Conservation (phyloP, 2,113 vertebrate genomes). For the Rutilus rutilus region DNA sequence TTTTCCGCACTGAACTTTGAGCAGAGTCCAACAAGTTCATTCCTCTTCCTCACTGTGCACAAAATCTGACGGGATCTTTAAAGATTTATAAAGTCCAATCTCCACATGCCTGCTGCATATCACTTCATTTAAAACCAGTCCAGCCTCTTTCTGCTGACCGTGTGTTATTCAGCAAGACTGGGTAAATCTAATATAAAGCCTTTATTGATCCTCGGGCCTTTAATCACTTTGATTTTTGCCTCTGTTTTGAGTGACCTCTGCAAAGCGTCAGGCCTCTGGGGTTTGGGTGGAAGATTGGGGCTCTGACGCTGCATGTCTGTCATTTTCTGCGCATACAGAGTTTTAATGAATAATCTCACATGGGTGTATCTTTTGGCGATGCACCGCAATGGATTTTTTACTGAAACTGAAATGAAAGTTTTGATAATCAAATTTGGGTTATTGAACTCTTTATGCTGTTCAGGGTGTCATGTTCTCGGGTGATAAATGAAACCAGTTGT, state of each 20-base stretch:
- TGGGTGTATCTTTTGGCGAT: neutral
- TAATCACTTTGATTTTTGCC: constrained; percentile 79
- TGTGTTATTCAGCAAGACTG: constrained; percentile 59
- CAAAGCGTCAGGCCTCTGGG: constrained; percentile 61
- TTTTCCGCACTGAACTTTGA: neutral
- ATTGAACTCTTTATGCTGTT: neutral
- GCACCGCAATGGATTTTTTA: constrained; percentile 57
- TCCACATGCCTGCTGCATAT: constrained; percentile 53
- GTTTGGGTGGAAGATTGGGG: constrained; percentile 43
- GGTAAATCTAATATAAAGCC: constrained; percentile 79
- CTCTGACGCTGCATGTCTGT: constrained; percentile 53
- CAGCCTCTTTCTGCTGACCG: constrained; percentile 73
- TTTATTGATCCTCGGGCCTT: constrained; percentile 75
- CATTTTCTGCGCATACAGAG: neutral
- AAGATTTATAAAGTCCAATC: constrained; percentile 69
- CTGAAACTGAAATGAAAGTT: neutral
- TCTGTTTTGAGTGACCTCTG: constrained; percentile 73
- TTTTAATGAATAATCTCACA: constrained; percentile 61
- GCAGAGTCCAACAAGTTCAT: neutral
- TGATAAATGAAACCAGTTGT: neutral
- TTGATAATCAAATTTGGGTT: neutral
- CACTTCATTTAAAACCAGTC: constrained; percentile 63
- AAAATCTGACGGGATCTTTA: constrained; percentile 57
- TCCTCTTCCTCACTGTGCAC: constrained; percentile 42
- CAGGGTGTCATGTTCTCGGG: constrained; percentile 57